Percentiles rank a stretch among this genome's conserved stretches.
phyloP scores from a whole-genome alignment of 1,140 invertebrate species.

The Caenorhabditis elegans region WBcel235 BX284603.4:8660001-8660500 shows the following conservation, averaged over 20 bases:
- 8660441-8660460: slow-evolving; percentile 83
- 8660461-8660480: slow-evolving; percentile 71
- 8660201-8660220: slow-evolving; percentile 46
- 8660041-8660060: background rate
- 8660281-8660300: slow-evolving; percentile 63
- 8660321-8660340: slow-evolving; percentile 10
- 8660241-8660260: slow-evolving; percentile 55
- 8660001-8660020: slow-evolving; percentile 56
- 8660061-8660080: slow-evolving; percentile 45
- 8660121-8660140: slow-evolving; percentile 56
- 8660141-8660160: too few species aligned
- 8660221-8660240: slow-evolving; percentile 62
- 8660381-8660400: slow-evolving; percentile 84
- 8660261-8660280: slow-evolving; percentile 54
- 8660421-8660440: slow-evolving; percentile 79
- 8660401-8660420: slow-evolving; percentile 76
- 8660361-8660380: slow-evolving; percentile 73
- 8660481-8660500: too few species aligned
- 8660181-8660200: background rate
- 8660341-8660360: background rate
- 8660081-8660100: slow-evolving; percentile 46
- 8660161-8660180: too few species aligned
- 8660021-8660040: slow-evolving; percentile 28
- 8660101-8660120: slow-evolving; percentile 64
- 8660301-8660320: slow-evolving; percentile 63